Percentiles rank a stretch among this genome's conserved stretches.
phyloP scores from a whole-genome alignment of 2,888 invertebrate species.

The Aporophyla lueneburgensis region DNA sequence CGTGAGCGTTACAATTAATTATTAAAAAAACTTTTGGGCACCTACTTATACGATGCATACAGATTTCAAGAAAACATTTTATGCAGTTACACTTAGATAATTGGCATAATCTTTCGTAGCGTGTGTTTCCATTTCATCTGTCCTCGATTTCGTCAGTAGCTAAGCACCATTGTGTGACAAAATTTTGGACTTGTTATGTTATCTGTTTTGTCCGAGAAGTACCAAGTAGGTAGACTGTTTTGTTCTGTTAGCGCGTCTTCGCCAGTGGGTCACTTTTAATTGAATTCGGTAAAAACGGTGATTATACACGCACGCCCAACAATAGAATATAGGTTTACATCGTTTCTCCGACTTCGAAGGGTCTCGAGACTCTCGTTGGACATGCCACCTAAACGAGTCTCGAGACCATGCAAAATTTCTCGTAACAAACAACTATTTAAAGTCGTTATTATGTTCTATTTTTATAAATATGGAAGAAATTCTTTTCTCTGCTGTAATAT shows the following conservation, averaged over 20 bases:
- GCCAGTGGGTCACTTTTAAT: constrained; percentile 88
- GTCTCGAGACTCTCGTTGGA: constrained; percentile 32
- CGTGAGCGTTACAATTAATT: constrained; percentile 55
- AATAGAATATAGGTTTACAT: constrained; percentile 76
- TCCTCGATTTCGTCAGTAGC: constrained; percentile 64
- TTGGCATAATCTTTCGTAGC: constrained; percentile 68
- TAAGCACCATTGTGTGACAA: constrained; percentile 72
- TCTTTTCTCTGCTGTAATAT: constrained; percentile 18
- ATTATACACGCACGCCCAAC: constrained; percentile 87
- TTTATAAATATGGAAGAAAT: constrained; percentile 31
- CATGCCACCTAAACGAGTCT: constrained; percentile 11
- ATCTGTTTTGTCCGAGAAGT: constrained; percentile 67
- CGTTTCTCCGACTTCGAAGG: constrained; percentile 65
- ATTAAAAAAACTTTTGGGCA: constrained; percentile 9
- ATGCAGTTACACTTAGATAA: constrained; percentile 72
- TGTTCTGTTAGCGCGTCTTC: constrained; percentile 73
- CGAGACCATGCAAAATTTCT: not conserved
- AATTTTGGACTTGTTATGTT: constrained; percentile 68
- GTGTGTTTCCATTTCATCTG: constrained; percentile 67
- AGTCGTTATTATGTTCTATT: constrained; percentile 10
- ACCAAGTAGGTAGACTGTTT: constrained; percentile 69
- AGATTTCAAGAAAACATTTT: constrained; percentile 63
- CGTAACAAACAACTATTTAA: constrained; percentile 14
- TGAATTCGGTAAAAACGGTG: constrained; percentile 86
- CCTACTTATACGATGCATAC: constrained; percentile 38